Percentiles rank a stretch among this genome's conserved stretches.
Conservation (phyloP, 2,888 invertebrate species). For the Lobophora halterata region DNA sequence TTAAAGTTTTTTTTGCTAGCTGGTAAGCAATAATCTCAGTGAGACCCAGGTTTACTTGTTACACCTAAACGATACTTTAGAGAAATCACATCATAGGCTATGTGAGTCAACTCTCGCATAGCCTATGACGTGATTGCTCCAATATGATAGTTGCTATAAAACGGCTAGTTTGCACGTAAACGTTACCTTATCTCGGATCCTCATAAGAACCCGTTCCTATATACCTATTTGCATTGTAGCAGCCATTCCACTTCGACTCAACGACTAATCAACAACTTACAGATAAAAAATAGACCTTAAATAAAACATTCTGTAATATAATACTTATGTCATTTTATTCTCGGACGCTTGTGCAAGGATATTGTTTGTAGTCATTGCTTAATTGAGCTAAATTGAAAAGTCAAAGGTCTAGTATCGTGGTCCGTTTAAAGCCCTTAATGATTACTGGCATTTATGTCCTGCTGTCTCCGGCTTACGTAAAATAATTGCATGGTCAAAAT, state of each 20-base stretch:
- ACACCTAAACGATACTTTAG: neutral
- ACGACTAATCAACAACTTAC: conserved; percentile 36
- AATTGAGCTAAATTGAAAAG: conserved; percentile 56
- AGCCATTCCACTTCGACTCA: conserved; percentile 40
- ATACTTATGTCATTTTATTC: conserved; percentile 36
- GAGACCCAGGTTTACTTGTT: no score
- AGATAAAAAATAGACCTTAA: conserved; percentile 42
- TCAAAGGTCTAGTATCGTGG: conserved; percentile 48
- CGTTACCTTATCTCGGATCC: conserved; percentile 40
- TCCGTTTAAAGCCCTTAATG: conserved; percentile 31
- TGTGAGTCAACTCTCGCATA: conserved; percentile 1
- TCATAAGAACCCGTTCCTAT: conserved; percentile 44
- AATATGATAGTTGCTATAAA: conserved; percentile 16
- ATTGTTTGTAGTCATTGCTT: conserved; percentile 42
- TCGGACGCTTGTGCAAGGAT: conserved; percentile 43
- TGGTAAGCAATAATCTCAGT: neutral
- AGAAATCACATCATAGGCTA: no score
- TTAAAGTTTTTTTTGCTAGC: neutral
- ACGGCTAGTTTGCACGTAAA: conserved; percentile 35
- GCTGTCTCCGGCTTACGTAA: conserved; percentile 24
- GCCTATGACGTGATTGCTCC: no score
- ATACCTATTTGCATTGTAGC: conserved; percentile 54
- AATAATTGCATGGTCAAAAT: conserved; percentile 34
- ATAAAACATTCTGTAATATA: conserved; percentile 29
- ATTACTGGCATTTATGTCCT: conserved; percentile 42